These are phyloP conservation scores for Linyphia triangularis DNA, from an alignment of 2,888 invertebrate species.

Conservation along the genomic window DNA sequence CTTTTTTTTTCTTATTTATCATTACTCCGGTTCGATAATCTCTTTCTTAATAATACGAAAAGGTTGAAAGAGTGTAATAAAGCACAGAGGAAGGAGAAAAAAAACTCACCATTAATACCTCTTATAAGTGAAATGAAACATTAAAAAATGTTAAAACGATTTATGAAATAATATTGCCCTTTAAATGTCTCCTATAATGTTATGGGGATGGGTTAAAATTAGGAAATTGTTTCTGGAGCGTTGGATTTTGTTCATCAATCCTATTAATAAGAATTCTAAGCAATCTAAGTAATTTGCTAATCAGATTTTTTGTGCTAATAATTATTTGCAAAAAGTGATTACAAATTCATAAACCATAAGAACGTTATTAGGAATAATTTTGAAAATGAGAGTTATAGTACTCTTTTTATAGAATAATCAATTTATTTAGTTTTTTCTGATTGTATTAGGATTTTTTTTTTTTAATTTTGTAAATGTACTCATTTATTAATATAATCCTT, in stretches of 20 bases:
- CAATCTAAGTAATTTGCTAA: slow-evolving; percentile 27
- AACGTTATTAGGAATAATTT: slow-evolving; percentile 1
- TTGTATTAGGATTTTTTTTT: too few species aligned
- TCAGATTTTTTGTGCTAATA: slow-evolving; percentile 10
- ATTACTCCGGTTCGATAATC: slow-evolving; percentile 38
- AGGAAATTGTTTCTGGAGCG: slow-evolving; percentile 3
- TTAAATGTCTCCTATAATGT: background rate
- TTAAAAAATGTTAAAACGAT: slow-evolving; percentile 73
- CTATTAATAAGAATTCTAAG: slow-evolving; percentile 11
- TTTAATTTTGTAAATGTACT: background rate
- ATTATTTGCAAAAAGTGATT: slow-evolving; percentile 24
- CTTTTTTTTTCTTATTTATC: slow-evolving; percentile 29
- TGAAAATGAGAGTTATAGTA: background rate
- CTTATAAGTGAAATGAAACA: slow-evolving; percentile 61
- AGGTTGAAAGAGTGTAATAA: slow-evolving; percentile 50
- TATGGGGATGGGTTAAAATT: slow-evolving; percentile 52
- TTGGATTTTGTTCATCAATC: background rate
- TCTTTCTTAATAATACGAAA: slow-evolving; percentile 72
- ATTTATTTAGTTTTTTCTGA: background rate
- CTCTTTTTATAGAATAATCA: background rate
- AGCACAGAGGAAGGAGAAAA: background rate
- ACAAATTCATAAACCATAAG: slow-evolving; percentile 27
- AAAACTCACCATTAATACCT: slow-evolving; percentile 62
- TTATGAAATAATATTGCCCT: slow-evolving; percentile 60
- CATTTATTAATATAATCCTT: background rate